These are phyloP conservation scores for Aphrophora alni DNA, from an alignment of 2,888 invertebrate genomes.

Conservation along the genomic window DNA sequence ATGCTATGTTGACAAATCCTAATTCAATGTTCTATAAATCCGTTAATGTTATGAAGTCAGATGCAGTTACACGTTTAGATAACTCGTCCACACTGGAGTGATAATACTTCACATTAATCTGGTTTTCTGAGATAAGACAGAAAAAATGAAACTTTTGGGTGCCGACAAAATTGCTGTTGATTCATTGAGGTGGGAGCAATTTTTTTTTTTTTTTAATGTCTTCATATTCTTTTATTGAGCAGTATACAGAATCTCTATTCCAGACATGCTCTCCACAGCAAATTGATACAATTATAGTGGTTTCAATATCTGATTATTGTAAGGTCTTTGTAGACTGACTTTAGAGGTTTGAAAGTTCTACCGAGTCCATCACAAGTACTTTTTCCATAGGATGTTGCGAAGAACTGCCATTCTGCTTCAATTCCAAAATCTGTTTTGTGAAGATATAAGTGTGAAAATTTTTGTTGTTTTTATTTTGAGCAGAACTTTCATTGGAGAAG, in stretches of 20 bases:
- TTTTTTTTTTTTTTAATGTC: too few species aligned
- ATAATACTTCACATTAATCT: background rate
- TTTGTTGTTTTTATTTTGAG: background rate
- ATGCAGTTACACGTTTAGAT: too few species aligned
- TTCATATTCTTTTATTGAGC: too few species aligned
- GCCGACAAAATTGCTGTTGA: background rate
- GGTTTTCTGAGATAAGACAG: background rate
- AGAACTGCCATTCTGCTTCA: background rate
- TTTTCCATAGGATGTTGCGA: background rate
- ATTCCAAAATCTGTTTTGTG: background rate
- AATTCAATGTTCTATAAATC: too few species aligned
- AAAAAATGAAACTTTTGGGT: conserved; percentile 13
- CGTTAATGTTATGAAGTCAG: background rate
- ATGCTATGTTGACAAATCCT: too few species aligned
- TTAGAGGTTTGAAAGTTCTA: background rate
- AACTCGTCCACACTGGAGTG: background rate
- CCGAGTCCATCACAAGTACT: background rate
- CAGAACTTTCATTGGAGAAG: background rate
- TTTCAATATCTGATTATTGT: too few species aligned
- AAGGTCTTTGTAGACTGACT: background rate
- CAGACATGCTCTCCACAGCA: too few species aligned
- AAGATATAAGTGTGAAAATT: background rate
- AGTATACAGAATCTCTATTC: background rate
- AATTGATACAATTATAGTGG: too few species aligned
- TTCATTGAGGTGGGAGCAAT: background rate